Percentiles rank a stretch among this genome's conserved stretches.
phyloP scores from a whole-genome alignment of 2,797 vertebrate species.

The Typhlichthys eigenmanni region DNA sequence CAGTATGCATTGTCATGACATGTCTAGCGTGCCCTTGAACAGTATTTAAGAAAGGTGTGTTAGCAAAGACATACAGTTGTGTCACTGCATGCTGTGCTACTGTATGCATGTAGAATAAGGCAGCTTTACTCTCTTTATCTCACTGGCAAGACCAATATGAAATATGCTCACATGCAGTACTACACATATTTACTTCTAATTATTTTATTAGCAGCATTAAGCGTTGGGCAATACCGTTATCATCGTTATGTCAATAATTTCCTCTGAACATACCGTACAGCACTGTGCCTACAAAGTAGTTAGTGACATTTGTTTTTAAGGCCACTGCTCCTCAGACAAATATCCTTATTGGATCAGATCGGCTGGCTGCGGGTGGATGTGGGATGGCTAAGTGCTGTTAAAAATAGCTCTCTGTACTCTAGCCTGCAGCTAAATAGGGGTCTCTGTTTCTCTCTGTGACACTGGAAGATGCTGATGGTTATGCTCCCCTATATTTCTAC shows the following conservation, averaged over 20 bases:
- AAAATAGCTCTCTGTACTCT: constrained; percentile 52
- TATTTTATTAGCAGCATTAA: not conserved
- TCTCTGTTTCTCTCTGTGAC: constrained; percentile 33
- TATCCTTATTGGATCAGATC: constrained; percentile 40
- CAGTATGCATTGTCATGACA: constrained; percentile 20
- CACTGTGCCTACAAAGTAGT: constrained; percentile 1
- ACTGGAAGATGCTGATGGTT: constrained; percentile 38
- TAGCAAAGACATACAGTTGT: no score
- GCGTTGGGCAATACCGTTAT: not conserved
- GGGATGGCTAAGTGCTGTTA: constrained; percentile 49
- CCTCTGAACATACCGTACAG: constrained; percentile 8
- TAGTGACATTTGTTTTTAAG: constrained; percentile 23
- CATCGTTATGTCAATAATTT: not conserved
- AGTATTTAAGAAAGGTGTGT: no score
- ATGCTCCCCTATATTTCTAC: constrained; percentile 8
- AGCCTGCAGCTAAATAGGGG: constrained; percentile 32
- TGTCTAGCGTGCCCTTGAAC: not conserved
- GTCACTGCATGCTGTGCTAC: not conserved
- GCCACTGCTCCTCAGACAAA: constrained; percentile 4
- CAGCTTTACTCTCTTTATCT: not conserved
- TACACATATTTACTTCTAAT: not conserved
- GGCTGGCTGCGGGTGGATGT: constrained; percentile 18
- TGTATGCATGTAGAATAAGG: not conserved
- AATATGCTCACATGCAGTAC: not conserved
- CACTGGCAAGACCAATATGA: constrained; percentile 3